phyloP scores from a whole-genome alignment of 1,140 invertebrate genomes.

The Saccostrea echinata region DNA sequence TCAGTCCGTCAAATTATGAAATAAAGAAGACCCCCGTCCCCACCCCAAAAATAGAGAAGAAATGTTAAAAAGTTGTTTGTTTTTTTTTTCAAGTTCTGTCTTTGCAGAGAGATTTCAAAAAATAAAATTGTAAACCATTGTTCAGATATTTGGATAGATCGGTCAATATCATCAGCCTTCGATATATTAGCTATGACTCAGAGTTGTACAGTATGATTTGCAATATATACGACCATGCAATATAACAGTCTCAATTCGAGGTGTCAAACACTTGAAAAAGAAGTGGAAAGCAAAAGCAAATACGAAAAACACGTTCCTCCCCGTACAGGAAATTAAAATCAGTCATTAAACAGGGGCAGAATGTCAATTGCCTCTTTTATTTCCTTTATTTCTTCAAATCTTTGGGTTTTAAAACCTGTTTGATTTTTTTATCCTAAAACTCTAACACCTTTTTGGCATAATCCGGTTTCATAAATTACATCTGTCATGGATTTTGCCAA shows the following conservation, averaged over 20 bases:
- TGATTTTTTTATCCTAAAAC: not conserved
- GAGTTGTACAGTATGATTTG: not conserved
- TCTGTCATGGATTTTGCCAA: not conserved
- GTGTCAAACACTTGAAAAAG: constrained; percentile 16
- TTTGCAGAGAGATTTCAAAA: too few species aligned
- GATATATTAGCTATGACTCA: constrained; percentile 1
- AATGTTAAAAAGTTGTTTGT: too few species aligned
- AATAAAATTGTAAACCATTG: too few species aligned
- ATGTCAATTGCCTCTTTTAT: constrained; percentile 6
- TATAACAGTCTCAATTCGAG: not conserved
- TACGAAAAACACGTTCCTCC: constrained; percentile 6
- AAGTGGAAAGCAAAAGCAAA: constrained; percentile 31
- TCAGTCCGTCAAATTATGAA: too few species aligned
- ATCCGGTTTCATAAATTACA: constrained; percentile 5
- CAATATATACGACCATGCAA: constrained; percentile 11
- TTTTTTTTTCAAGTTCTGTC: too few species aligned
- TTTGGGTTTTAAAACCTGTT: not conserved
- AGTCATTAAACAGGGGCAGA: constrained; percentile 7
- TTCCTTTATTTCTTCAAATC: not conserved
- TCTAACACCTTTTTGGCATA: constrained; percentile 18
- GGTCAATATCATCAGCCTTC: not conserved
- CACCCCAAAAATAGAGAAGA: too few species aligned
- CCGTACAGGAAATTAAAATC: constrained; percentile 32
- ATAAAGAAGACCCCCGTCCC: too few species aligned
- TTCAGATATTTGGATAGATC: too few species aligned